Conservation (phyloP, 1,140 invertebrate species). For the Drosophila ambigua region DNA sequence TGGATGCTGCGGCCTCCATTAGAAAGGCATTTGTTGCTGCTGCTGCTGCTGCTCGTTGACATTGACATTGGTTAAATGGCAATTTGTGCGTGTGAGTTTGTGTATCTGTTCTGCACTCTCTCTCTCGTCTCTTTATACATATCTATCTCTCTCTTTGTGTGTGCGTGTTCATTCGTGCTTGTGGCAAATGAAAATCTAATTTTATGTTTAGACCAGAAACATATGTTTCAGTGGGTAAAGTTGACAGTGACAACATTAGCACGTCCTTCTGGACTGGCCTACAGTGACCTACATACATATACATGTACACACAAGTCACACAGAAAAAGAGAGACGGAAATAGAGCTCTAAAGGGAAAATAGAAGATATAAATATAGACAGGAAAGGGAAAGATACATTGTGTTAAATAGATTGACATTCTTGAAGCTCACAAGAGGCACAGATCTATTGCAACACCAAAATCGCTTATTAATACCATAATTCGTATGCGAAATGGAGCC, state of each 20-base stretch:
- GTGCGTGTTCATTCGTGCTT: background rate
- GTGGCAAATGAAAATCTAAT: slow-evolving; percentile 63
- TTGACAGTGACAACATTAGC: slow-evolving; percentile 51
- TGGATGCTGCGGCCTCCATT: slow-evolving; percentile 73
- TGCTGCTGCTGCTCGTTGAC: slow-evolving; percentile 57
- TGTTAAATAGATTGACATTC: no score
- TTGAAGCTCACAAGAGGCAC: no score
- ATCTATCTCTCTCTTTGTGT: slow-evolving; percentile 2
- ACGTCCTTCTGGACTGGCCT: slow-evolving; percentile 38
- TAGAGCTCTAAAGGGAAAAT: no score
- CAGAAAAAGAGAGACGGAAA: background rate
- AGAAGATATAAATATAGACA: no score
- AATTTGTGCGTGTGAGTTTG: slow-evolving; percentile 66
- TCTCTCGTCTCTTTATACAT: no score
- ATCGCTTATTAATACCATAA: no score
- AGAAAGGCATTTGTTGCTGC: slow-evolving; percentile 69
- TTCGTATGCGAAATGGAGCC: background rate
- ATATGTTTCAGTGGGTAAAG: slow-evolving; percentile 77
- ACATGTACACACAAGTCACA: slow-evolving; percentile 5
- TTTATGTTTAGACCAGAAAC: slow-evolving; percentile 52
- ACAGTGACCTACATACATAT: slow-evolving; percentile 42
- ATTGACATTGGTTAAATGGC: slow-evolving; percentile 78
- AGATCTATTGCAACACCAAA: no score
- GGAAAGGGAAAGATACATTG: no score
- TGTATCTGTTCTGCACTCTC: background rate